phyloP scores from a whole-genome alignment of 2,797 vertebrate genomes.

The Tinamus major region DNA sequence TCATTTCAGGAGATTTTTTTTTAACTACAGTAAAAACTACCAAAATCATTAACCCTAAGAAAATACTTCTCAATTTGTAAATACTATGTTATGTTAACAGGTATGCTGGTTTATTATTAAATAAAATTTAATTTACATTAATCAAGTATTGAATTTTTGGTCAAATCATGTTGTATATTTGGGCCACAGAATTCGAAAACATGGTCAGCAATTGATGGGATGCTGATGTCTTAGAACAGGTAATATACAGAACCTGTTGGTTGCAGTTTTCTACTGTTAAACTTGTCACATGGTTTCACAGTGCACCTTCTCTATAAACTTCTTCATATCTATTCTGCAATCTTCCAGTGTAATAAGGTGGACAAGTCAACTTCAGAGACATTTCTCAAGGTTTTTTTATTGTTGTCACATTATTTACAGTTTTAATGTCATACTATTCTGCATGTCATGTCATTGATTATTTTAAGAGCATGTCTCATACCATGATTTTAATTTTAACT shows the following conservation, averaged over 20 bases:
- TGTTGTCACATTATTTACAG: neutral
- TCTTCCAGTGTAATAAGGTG: slow-evolving; percentile 51
- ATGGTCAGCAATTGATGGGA: slow-evolving; percentile 71
- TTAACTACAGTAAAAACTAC: neutral
- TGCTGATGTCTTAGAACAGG: slow-evolving; percentile 74
- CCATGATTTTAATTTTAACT: slow-evolving; percentile 23
- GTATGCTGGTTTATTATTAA: slow-evolving; percentile 54
- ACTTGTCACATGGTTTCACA: slow-evolving; percentile 64
- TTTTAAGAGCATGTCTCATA: slow-evolving; percentile 64
- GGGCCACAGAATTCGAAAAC: slow-evolving; percentile 69
- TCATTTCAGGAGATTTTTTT: neutral
- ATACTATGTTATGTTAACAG: slow-evolving; percentile 1
- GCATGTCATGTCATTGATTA: slow-evolving; percentile 56
- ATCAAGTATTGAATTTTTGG: slow-evolving; percentile 56
- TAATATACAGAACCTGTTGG: slow-evolving; percentile 58
- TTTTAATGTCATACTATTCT: slow-evolving; percentile 46
- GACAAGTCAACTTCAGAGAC: slow-evolving; percentile 53
- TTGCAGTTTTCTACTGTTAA: slow-evolving; percentile 67
- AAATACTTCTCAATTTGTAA: slow-evolving; percentile 23
- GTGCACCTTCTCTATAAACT: slow-evolving; percentile 61
- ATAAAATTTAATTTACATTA: slow-evolving; percentile 49
- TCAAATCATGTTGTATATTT: slow-evolving; percentile 71
- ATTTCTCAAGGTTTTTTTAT: slow-evolving; percentile 50
- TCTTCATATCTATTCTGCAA: slow-evolving; percentile 57
- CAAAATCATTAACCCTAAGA: neutral